Conservation (phyloP, 2,113 vertebrate genomes). For the Oreochromis aureus region DNA sequence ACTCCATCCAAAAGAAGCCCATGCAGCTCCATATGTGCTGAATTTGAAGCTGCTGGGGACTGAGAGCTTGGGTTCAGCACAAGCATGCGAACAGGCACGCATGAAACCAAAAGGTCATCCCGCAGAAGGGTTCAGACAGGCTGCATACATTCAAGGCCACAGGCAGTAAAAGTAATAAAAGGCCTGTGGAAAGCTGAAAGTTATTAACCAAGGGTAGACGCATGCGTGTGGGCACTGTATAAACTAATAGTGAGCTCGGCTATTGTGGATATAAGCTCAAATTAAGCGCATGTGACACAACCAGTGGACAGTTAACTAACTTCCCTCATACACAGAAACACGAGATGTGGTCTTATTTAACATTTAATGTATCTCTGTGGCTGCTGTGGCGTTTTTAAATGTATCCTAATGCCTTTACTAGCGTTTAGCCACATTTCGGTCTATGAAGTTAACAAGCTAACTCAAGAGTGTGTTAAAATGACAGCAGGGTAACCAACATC, state of each 20-base stretch:
- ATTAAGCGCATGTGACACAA: conserved; percentile 41
- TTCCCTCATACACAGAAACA: neutral
- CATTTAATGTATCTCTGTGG: fast-evolving
- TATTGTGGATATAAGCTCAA: neutral
- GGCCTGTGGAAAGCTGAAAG: neutral
- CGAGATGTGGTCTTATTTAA: neutral
- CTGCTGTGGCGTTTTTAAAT: neutral
- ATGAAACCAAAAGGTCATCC: neutral
- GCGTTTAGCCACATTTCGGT: neutral
- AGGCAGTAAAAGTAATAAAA: neutral
- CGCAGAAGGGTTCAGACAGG: neutral
- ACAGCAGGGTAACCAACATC: neutral
- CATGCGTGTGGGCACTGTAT: neutral
- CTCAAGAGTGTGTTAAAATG: neutral
- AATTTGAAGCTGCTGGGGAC: neutral
- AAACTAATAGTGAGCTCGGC: neutral
- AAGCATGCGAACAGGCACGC: neutral
- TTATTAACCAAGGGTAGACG: neutral
- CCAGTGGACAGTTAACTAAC: neutral
- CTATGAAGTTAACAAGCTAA: neutral
- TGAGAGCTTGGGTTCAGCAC: neutral
- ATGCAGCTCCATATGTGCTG: neutral
- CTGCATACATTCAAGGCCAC: neutral
- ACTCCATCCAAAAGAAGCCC: neutral
- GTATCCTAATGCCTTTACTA: neutral